Evolutionary conservation across 92 coral and sea anemone genomes (phyloP), one percentile per base, ranked within the genome.

Genomic region (Ricordea florida): DNA sequence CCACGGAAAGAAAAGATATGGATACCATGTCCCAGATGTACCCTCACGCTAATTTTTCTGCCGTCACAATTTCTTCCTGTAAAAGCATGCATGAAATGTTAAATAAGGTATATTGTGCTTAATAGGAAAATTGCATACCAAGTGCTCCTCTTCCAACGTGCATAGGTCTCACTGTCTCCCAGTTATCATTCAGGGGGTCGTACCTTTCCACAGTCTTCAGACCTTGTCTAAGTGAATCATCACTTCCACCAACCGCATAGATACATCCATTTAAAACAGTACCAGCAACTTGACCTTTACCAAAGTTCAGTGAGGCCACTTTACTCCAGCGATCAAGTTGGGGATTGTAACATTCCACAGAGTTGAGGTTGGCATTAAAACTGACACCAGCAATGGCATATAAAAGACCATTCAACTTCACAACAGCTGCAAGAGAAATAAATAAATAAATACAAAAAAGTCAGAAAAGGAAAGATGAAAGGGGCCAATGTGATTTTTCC

Each of bases 241-340:
- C 87, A 3, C 66, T 62, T 26, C 87, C 87, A 10, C 87, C 82
- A 24, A 74, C 45, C n/a, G 44, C 82, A 66, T 82, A 82, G 20
- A 82, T 50, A 53, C 75, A 74, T 30, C 82, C 87, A 74, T 46
- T 60, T 51, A 82, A 34, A 37, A 82, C 82, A 82, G 81, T 56
- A n/a, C 87, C 87, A 29, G 87, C 57, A 17, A 82, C 69, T 34
- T 82, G 87, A 2, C 87, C 87, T 52, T 82, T 82, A 52, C 87
- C 62, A 22, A 30, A 59, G 38, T 74, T 74, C 14, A 82, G 62
- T 0, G 87, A 34, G 7, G 82, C 67, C 23, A 74, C 22, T 47
- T 50, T 66, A 29, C 42, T 64, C 87, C 87, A 82, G 5, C 76
- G 30, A 32, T 82, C 63, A 51, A 78, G 62, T 37, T 65, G 33